Conservation (phyloP, 2,797 vertebrate genomes). For the Hylomyscus alleni region DNA sequence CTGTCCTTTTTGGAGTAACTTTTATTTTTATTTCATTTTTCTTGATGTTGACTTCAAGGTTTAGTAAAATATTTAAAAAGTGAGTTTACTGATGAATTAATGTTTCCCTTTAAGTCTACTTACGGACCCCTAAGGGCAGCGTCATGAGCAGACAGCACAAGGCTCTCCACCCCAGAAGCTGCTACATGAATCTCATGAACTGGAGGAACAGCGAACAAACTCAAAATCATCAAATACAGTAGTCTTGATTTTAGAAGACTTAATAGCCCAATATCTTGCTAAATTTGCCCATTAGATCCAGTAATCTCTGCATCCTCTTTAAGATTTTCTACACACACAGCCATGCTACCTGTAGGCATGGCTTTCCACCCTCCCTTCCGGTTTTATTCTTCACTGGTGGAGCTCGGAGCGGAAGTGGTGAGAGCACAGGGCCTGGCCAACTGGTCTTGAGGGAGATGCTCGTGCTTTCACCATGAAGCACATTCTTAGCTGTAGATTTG, state of each 20-base stretch:
- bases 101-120: slow-evolving; percentile 89
- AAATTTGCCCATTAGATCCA: background rate
- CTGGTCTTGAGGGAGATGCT: background rate
- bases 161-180: slow-evolving; percentile 86
- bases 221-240: slow-evolving; percentile 79
- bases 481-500: background rate
- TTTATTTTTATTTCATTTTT: slow-evolving; percentile 40
- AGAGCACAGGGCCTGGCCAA: background rate
- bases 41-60: slow-evolving; percentile 86
- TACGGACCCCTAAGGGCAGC: slow-evolving; percentile 89
- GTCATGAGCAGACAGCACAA: slow-evolving; percentile 86
- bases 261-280: background rate
- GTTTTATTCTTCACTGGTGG: background rate
- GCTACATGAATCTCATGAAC: slow-evolving; percentile 85
- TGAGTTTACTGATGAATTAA: slow-evolving; percentile 88
- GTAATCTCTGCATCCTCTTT: background rate
- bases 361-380: background rate
- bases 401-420: background rate
- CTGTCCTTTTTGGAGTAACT: background rate
- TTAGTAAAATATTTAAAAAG: slow-evolving; percentile 90
- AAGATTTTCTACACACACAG: background rate
- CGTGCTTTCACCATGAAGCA: background rate
- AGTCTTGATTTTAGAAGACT: background rate
- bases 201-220: slow-evolving; percentile 82
- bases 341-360: background rate